Evolutionary conservation across 2,888 invertebrate genomes (phyloP).

Genomic region (Sinohyriopsis cumingii): DNA sequence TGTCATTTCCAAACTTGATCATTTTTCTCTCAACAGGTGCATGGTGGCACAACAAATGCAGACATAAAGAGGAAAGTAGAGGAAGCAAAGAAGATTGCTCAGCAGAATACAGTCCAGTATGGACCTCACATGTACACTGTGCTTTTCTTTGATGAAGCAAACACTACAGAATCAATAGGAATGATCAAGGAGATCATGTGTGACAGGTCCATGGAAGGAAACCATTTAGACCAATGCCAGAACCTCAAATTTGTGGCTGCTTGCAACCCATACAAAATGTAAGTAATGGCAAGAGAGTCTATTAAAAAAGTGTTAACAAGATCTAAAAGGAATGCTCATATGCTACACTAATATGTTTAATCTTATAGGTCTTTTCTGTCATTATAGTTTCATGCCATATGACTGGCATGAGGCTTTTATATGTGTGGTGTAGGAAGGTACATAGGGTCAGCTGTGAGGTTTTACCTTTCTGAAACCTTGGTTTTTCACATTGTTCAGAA

Average conservation of each 20-base stretch:
- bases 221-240: constrained; percentile 40
- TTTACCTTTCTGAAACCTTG: too few species aligned
- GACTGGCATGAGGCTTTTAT: too few species aligned
- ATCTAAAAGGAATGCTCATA: too few species aligned
- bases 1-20: too few species aligned
- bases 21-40: constrained; percentile 62
- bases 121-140: constrained; percentile 58
- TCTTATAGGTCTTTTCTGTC: too few species aligned
- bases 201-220: constrained; percentile 61
- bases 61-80: constrained; percentile 60
- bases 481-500: too few species aligned
- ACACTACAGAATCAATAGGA: constrained; percentile 68
- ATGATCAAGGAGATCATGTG: constrained; percentile 69
- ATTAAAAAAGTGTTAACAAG: too few species aligned
- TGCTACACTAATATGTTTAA: too few species aligned
- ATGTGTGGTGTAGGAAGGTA: too few species aligned
- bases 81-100: constrained; percentile 51
- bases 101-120: constrained; percentile 39
- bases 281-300: too few species aligned
- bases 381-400: too few species aligned
- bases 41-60: constrained; percentile 63
- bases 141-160: constrained; percentile 69
- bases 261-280: constrained; percentile 69
- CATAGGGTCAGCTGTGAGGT: too few species aligned
- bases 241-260: constrained; percentile 67